A percentile compares a stretch with the other conserved stretches of the same genome.
phyloP scores from a whole-genome alignment of 2,113 vertebrate species.

The Tricholaema leucomelas region DNA sequence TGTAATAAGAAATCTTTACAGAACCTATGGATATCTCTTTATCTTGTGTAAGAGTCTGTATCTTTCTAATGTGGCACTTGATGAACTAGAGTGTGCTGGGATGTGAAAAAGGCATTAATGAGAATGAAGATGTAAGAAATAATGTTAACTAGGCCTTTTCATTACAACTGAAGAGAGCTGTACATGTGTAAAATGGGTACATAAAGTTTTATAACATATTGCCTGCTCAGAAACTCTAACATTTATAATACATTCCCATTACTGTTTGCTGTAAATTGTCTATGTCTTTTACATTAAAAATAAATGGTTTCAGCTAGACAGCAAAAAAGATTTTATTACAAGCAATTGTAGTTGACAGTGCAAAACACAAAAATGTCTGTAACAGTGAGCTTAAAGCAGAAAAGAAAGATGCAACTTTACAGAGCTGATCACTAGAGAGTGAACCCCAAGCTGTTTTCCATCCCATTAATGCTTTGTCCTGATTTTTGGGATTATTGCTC shows the following conservation, averaged over 20 bases:
- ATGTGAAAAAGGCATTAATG: background rate
- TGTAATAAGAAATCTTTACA: background rate
- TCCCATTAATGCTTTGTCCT: background rate
- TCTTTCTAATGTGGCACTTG: background rate
- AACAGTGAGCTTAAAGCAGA: slow-evolving; percentile 7
- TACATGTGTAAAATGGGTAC: slow-evolving; percentile 3
- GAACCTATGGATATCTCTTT: background rate
- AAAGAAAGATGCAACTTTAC: background rate
- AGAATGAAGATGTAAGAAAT: slow-evolving; percentile 38
- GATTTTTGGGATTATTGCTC: background rate
- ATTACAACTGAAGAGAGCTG: slow-evolving; percentile 2
- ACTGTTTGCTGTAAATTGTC: slow-evolving; percentile 63
- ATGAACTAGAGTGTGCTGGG: background rate
- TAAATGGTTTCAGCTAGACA: slow-evolving; percentile 56
- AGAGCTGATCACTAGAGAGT: background rate
- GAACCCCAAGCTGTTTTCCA: background rate
- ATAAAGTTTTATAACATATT: slow-evolving; percentile 62
- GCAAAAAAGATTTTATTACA: slow-evolving; percentile 57
- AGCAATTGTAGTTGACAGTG: slow-evolving; percentile 26
- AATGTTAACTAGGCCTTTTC: slow-evolving; percentile 46
- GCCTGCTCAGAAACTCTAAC: slow-evolving; percentile 45
- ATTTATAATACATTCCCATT: slow-evolving; percentile 58
- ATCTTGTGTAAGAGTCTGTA: background rate
- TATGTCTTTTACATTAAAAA: slow-evolving; percentile 54
- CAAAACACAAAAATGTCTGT: slow-evolving; percentile 15